A percentile compares a stretch with the other conserved stretches of the same genome.
Conservation (phyloP, 2,797 vertebrate genomes). For the Peromyscus aztecus region DNA sequence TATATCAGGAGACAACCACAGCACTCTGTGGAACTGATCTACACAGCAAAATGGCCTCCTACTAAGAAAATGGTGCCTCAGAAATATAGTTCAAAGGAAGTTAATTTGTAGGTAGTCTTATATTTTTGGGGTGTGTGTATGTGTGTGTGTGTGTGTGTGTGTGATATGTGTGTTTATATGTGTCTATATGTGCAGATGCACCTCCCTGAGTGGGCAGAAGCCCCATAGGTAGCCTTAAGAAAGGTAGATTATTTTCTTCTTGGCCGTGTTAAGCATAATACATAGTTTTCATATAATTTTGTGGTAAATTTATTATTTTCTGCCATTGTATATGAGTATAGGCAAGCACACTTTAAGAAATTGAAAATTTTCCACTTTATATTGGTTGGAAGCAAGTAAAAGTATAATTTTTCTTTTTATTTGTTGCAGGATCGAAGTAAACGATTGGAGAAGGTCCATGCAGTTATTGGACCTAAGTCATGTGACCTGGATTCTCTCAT, state of each 20-base stretch:
- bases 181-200: background rate
- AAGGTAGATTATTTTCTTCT: conserved; percentile 26
- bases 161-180: background rate
- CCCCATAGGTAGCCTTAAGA: background rate
- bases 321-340: background rate
- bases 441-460: conserved; percentile 90
- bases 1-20: conserved; percentile 13
- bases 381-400: background rate
- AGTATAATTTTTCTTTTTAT: conserved; percentile 44
- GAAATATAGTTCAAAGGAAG: conserved; percentile 12
- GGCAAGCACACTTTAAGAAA: background rate
- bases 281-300: conserved; percentile 38
- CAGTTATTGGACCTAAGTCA: conserved; percentile 92
- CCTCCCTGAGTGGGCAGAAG: too few relatives aligned
- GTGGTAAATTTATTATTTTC: conserved; percentile 40
- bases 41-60: conserved; percentile 37
- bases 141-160: background rate
- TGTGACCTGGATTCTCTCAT: conserved; percentile 94
- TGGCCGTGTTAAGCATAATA: background rate
- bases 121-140: background rate
- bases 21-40: background rate
- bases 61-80: conserved; percentile 9
- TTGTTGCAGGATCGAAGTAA: conserved; percentile 90
- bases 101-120: background rate
- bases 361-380: conserved; percentile 20